Evolutionary conservation across 2,888 invertebrate species (phyloP), one percentile per base, ranked within the genome.

Genomic region (Brachyptera risi): DNA sequence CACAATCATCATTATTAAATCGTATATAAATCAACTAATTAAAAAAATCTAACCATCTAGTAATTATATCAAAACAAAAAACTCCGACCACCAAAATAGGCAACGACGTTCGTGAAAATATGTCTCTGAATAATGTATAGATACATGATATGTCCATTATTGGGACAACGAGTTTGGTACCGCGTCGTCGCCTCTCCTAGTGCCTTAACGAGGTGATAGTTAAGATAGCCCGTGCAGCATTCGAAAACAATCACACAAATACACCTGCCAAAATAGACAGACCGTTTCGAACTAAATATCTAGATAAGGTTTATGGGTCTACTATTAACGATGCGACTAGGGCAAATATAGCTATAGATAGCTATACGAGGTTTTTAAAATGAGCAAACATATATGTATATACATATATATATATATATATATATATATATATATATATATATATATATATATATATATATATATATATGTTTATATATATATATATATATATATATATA

Each of bases 111-210:
- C 21, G 54, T 54, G 37, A 54, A 54, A 54, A 54, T 54, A 47
- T 47, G 47, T 47, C 24, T 19, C 38, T 37, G 15, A 47, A n/a
- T 42, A 17, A 3, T 47, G 35, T 54, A n/a, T n/a, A 7, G 54
- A 11, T 4, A 54, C 54, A 54, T 54, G 54, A 54, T 37, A 54
- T 35, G 24, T 54, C 54, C 54, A 54, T 54, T 54, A 54, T 54
- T 54, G 37, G 9, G 21, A 54, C 54, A 54, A 35, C 3, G 3
- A 11, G 31, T 5, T 7, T 19, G 38, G 13, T 38, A 15, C 38
- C 13, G 13, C 42, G n/a, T 13, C 35, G 5, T 37, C 54, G 23
- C 44, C 44, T 17, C 17, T n/a, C n/a, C 19, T 21, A 3, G 4
- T n/a, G 15, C 3, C 21, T 37, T 54, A 54, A 54, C 54, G 54